phyloP scores from a whole-genome alignment of 2,113 vertebrate genomes.

The Ailuropoda melanoleuca region DNA sequence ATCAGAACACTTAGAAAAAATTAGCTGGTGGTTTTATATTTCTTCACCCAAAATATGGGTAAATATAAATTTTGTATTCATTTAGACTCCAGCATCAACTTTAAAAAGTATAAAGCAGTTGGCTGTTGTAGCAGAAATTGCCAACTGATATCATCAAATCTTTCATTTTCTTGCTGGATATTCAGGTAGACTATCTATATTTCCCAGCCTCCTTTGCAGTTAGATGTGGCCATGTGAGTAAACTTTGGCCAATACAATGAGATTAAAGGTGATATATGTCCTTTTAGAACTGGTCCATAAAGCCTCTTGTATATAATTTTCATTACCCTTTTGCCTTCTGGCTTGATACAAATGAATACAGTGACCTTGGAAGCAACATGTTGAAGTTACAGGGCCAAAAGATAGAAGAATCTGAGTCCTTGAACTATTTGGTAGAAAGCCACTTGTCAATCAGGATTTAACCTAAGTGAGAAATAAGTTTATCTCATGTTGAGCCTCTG shows the following conservation, averaged over 20 bases:
- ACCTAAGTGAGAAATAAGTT: neutral
- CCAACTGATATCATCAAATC: neutral
- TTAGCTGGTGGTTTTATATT: neutral
- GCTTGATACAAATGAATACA: neutral
- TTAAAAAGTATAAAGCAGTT: neutral
- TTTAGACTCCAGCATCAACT: neutral
- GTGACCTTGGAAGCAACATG: neutral
- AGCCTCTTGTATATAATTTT: neutral
- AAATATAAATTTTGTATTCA: neutral
- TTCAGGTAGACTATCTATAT: neutral
- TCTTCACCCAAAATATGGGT: neutral
- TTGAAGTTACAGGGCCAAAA: neutral
- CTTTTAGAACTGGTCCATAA: neutral
- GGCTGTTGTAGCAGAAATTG: neutral
- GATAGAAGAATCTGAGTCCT: neutral
- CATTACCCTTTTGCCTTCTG: neutral
- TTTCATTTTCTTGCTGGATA: neutral
- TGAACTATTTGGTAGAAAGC: constrained; percentile 17
- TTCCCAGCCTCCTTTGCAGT: neutral
- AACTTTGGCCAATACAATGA: neutral
- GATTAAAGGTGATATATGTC: neutral
- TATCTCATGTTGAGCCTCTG: neutral
- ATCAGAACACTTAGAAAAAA: neutral
- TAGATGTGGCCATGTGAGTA: neutral
- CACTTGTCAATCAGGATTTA: neutral